Base-by-base conservation (phyloP, 2,113 vertebrate species). In the Nymphicus hollandicus region DNA sequence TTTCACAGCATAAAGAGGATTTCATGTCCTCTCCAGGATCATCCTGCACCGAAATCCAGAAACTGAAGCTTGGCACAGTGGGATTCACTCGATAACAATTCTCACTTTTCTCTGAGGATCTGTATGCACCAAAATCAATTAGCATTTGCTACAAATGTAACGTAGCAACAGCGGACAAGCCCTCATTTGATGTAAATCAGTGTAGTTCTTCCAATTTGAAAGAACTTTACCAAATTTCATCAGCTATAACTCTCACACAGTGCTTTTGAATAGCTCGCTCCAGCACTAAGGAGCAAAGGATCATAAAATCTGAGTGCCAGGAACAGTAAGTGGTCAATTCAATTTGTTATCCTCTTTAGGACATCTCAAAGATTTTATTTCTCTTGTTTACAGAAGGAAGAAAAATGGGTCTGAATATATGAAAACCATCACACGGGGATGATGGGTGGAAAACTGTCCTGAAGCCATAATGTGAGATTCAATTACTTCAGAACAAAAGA, bases 311-410 rank as follows among this genome's bases (percentile, higher is more conserved):
- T 33, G 77, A 94, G 86, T 53, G 90, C 77, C 93, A 86, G 69
- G 69, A 94, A 94, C 88, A 96, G 92, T 91, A 96, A 96, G 95
- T 46, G 81, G 92, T 84, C 92, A 86, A 92, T 96, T 86, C 88
- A 84, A 84, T 89, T 79, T 88, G 86, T 92, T 96, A 90, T 43
- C 90, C 95, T 94, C 83, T 96, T 93, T 72, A 96, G 83, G 56
- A 94, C 61, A 81, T 81, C 52, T 49, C 56, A 8, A 92, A 95
- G 77, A 76, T 81, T 89, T 91, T 41, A 94, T 89, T 93, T 78
- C 77, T 81, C 86, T 78, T 83, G 43, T 91, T 94, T 90, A 69
- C 76, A 73, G 49, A 56, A 53, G 69, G 76, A 83, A 92, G 63
- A 91, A 93, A 96, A 96, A 84, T n/a, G 27, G 52, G 55, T 9